Percentiles rank a stretch among this genome's conserved stretches.
These are phyloP conservation scores for Cyphomyrmex costatus DNA, from an alignment of 1,140 invertebrate species.

Conservation along the genomic window DNA sequence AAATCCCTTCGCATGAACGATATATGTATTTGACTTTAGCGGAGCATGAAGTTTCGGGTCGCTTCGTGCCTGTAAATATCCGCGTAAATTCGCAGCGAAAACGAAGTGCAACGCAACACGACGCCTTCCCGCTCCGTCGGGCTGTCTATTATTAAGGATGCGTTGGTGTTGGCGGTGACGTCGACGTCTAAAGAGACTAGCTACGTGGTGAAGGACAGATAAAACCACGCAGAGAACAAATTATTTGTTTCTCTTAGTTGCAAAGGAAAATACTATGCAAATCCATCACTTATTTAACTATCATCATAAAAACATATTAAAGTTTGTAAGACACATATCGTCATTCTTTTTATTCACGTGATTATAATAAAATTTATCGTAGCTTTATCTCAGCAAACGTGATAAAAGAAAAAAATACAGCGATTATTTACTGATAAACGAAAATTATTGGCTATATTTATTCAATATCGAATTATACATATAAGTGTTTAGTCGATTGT, in stretches of 20 bases:
- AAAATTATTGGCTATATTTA: neutral
- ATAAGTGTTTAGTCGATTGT: neutral
- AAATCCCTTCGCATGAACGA: slow-evolving; percentile 20
- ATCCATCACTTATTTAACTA: neutral
- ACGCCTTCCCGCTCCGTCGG: neutral
- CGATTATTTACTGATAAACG: neutral
- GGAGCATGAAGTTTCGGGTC: slow-evolving; percentile 17
- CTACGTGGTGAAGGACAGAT: slow-evolving; percentile 8
- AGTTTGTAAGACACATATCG: neutral
- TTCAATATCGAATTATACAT: slow-evolving; percentile 6
- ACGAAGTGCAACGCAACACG: slow-evolving; percentile 1
- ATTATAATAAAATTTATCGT: neutral
- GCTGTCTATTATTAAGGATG: slow-evolving; percentile 34
- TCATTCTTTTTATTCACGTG: neutral
- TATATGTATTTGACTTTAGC: slow-evolving; percentile 25
- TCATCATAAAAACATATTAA: neutral
- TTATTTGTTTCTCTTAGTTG: slow-evolving; percentile 1
- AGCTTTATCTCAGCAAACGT: neutral
- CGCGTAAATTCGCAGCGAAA: slow-evolving; percentile 14
- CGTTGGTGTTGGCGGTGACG: slow-evolving; percentile 33
- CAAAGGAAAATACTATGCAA: neutral
- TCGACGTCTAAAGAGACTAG: slow-evolving; percentile 14
- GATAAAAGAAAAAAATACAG: neutral
- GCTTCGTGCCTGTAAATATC: slow-evolving; percentile 18
- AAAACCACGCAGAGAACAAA: slow-evolving; percentile 7